These are phyloP conservation scores for Aphaenogaster rudis DNA, from an alignment of 1,140 invertebrate genomes.

Conservation along the genomic window DNA sequence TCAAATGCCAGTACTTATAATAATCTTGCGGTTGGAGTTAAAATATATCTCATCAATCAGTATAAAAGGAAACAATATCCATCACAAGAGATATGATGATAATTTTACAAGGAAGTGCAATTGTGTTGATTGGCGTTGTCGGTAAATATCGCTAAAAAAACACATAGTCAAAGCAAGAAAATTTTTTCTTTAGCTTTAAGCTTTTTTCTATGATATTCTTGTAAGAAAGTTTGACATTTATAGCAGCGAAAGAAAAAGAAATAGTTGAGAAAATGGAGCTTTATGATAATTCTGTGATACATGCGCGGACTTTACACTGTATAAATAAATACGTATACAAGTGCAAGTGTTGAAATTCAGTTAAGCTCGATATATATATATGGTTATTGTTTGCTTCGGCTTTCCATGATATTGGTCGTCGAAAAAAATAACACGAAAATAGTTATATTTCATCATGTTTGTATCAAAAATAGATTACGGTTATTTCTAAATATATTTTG, in stretches of 20 bases:
- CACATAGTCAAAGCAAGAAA: not conserved
- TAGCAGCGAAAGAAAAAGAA: not conserved
- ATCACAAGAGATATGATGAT: not conserved
- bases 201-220: not conserved
- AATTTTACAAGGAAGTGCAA: not conserved
- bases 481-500: slow-evolving; percentile 33
- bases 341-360: slow-evolving; percentile 37
- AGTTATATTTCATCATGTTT: slow-evolving; percentile 37
- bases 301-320: not conserved
- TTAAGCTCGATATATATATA: slow-evolving; percentile 6
- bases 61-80: not conserved
- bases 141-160: not conserved
- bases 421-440: slow-evolving; percentile 37
- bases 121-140: not conserved
- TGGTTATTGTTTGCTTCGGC: slow-evolving; percentile 28
- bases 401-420: slow-evolving; percentile 39
- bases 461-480: slow-evolving; percentile 31
- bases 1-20: not conserved
- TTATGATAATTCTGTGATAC: slow-evolving; percentile 14
- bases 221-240: not conserved
- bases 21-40: not conserved
- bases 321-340: not conserved
- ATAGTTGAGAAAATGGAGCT: not conserved
- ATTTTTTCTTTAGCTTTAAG: not conserved
- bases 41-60: not conserved